Conservation (phyloP, 2,113 vertebrate species). For the Mellivora capensis region DNA sequence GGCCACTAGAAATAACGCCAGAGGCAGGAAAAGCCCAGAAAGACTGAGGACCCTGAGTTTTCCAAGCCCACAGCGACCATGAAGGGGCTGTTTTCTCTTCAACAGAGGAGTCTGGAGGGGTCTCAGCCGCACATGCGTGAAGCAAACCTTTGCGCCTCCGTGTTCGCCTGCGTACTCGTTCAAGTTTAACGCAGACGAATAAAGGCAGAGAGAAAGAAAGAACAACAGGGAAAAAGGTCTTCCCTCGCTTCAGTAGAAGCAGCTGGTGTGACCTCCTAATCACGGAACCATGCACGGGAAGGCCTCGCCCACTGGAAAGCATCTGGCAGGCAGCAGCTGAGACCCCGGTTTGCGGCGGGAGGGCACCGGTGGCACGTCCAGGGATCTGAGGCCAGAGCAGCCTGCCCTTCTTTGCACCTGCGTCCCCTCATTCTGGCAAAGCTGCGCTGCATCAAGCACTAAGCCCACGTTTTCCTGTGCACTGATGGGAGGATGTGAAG, state of each 20-base stretch:
- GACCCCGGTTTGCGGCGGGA: neutral
- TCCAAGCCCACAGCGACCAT: conserved; percentile 58
- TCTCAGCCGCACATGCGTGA: conserved; percentile 35
- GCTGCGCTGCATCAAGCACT: neutral
- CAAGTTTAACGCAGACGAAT: conserved; percentile 70
- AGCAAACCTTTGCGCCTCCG: conserved; percentile 61
- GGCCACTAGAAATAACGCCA: conserved; percentile 72
- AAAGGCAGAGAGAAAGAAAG: conserved; percentile 43
- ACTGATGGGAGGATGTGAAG: neutral
- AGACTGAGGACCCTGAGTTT: conserved; percentile 34
- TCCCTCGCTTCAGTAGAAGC: conserved; percentile 61
- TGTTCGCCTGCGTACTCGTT: conserved; percentile 59
- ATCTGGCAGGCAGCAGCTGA: conserved; percentile 35
- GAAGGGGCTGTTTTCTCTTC: conserved; percentile 39
- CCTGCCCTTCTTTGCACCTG: neutral
- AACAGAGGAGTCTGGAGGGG: neutral
- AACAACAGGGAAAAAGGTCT: neutral
- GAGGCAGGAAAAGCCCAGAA: conserved; percentile 63
- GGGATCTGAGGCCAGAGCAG: neutral
- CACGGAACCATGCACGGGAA: conserved; percentile 29
- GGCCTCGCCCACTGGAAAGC: conserved; percentile 42
- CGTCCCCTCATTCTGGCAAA: conserved; percentile 7
- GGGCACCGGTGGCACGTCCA: neutral
- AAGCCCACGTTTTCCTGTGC: neutral
- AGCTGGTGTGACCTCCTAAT: conserved; percentile 63